These are phyloP conservation scores for Drosophila rubida DNA, from an alignment of 2,888 invertebrate genomes.

Conservation along the genomic window DNA sequence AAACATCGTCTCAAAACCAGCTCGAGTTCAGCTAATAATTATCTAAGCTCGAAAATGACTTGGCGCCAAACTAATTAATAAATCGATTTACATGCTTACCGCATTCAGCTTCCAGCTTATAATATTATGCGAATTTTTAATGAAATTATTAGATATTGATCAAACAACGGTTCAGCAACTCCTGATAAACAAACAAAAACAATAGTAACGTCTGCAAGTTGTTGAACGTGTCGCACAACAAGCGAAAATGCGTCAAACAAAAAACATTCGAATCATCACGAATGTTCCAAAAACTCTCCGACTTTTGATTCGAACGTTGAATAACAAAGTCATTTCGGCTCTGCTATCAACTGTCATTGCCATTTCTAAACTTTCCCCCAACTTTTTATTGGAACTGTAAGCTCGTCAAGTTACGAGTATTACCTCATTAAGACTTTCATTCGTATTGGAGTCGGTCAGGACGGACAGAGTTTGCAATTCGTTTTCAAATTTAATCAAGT, in stretches of 20 bases:
- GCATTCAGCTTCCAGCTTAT: constrained; percentile 14
- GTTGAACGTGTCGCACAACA: constrained; percentile 5
- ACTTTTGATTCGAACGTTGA: constrained; percentile 1
- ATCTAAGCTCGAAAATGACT: constrained; percentile 2
- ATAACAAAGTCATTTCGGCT: constrained; percentile 10
- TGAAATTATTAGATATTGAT: constrained; percentile 6
- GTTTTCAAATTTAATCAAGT: neutral
- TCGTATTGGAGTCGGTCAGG: neutral
- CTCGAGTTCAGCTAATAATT: constrained; percentile 2
- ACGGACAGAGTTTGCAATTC: neutral
- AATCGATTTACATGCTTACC: constrained; percentile 44
- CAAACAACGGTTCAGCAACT: constrained; percentile 4
- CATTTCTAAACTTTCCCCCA: constrained; percentile 3
- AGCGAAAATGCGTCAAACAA: constrained; percentile 21
- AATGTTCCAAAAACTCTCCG: neutral
- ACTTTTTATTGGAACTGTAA: neutral
- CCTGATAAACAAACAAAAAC: neutral
- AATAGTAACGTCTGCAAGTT: neutral
- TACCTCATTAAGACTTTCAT: neutral
- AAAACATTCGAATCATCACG: neutral
- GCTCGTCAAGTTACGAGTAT: neutral
- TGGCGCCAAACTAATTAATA: constrained; percentile 23
- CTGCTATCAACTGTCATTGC: neutral
- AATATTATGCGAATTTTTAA: constrained; percentile 37
- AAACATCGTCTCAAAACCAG: constrained; percentile 1